Conservation (phyloP, 2,888 invertebrate genomes). For the Brachypalpus laphriformis region DNA sequence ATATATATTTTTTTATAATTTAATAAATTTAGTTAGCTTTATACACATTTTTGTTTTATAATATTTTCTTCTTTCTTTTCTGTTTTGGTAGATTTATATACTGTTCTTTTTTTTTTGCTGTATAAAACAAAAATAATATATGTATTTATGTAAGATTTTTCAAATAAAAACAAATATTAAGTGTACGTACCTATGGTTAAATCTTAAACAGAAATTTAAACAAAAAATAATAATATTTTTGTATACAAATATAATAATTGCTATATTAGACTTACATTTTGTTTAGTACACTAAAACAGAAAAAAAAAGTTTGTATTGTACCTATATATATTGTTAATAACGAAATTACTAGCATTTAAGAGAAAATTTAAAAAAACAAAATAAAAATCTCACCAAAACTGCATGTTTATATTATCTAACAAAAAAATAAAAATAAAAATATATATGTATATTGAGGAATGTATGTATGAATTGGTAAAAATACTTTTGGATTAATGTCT, state of each 20-base stretch:
- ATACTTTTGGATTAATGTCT: background rate
- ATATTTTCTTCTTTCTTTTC: constrained; percentile 29
- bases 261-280: constrained; percentile 56
- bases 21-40: constrained; percentile 63
- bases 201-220: constrained; percentile 36
- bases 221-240: constrained; percentile 18
- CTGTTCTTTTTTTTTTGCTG: constrained; percentile 7
- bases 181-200: constrained; percentile 57
- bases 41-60: constrained; percentile 20
- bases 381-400: constrained; percentile 60
- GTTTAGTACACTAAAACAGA: background rate
- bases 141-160: constrained; percentile 46
- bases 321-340: constrained; percentile 23
- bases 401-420: constrained; percentile 19
- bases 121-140: constrained; percentile 20
- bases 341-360: constrained; percentile 52
- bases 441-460: background rate
- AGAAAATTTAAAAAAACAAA: constrained; percentile 12
- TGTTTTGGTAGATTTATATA: constrained; percentile 41
- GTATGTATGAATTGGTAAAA: background rate
- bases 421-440: background rate
- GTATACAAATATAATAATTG: constrained; percentile 47
- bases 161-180: constrained; percentile 30
- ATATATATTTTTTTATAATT: constrained; percentile 43
- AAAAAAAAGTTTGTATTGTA: constrained; percentile 7